A percentile compares a stretch with the other conserved stretches of the same genome.
These are phyloP conservation scores for Phalanger gymnotis DNA, from an alignment of 2,797 vertebrate species.

Conservation along the genomic window DNA sequence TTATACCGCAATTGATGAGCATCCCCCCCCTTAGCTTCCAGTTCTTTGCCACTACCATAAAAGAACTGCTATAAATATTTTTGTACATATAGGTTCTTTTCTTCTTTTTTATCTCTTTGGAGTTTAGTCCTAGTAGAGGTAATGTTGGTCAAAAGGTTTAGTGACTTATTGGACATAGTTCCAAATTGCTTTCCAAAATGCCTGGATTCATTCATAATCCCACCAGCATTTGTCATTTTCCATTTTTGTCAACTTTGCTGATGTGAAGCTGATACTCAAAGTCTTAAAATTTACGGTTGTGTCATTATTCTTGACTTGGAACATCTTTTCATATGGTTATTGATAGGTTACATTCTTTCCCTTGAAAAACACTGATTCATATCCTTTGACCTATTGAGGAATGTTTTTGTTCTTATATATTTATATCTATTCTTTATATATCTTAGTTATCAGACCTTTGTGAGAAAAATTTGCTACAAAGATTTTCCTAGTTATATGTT, in stretches of 20 bases:
- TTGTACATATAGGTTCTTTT: background rate
- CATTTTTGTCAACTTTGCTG: background rate
- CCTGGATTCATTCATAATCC: background rate
- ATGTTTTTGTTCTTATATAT: background rate
- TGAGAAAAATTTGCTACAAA: background rate
- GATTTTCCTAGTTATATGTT: background rate
- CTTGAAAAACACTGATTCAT: background rate
- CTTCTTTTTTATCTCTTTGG: background rate
- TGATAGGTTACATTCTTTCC: background rate
- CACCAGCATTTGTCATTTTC: background rate
- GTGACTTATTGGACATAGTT: background rate
- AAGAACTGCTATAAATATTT: background rate
- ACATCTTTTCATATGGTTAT: background rate
- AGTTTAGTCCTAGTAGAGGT: background rate
- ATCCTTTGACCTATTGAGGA: background rate
- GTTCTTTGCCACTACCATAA: background rate
- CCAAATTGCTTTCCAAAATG: background rate
- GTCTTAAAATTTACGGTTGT: background rate
- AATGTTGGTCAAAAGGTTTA: background rate
- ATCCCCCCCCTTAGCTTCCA: background rate
- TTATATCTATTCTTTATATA: background rate
- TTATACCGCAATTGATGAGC: background rate
- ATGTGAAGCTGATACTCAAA: background rate
- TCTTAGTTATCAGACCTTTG: background rate
- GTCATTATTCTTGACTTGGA: background rate